Base-by-base conservation (phyloP, 2,888 invertebrate genomes). In the Hydraecia micacea region DNA sequence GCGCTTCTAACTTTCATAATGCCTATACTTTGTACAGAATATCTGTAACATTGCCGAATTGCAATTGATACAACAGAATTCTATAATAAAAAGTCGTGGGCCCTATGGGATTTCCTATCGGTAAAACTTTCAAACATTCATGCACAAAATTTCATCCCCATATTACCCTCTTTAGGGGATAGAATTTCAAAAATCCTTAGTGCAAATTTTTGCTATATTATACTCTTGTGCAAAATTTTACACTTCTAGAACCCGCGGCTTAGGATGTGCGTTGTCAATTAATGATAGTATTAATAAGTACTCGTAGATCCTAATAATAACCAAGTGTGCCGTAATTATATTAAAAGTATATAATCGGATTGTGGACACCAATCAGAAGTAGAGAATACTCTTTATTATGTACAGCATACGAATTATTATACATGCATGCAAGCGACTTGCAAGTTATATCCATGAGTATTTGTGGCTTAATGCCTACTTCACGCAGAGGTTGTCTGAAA, bases 401-500 rank as follows among this genome's bases (percentile, higher is more conserved):
- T 62, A 15, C 32, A 62, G 62, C 62, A 62, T 62, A 62, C 18
- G 18, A 62, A 62, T 60, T 60, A 60, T 18, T 60, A 60, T 18
- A 18, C 3, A 32, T 62, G n/a, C 15, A 42, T 28, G 8, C 6
- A 25, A 42, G 13, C 65, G 21, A 42, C 21, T 42, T 15, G 18
- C 18, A 42, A 39, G 2, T 66, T 66, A 39, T 39, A 68, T 13
- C 32, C 32, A 49, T 49, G 7, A 21, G 15, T 46, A 15, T 68
- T 68, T 32, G 4, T 4, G 7, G 21, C 21, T 28, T 67, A 28
- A 2, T 68, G 42, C n/a, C 13, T 60, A 67, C n/a, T 70, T 18
- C 9, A 39, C 6, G 7, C 18, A 76, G 15, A 81, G 73, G 69
- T 67, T 63, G 66, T 76, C 82, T 81, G 58, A 66, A 85, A 66